A percentile compares a stretch with the other conserved stretches of the same genome.
phyloP scores from a whole-genome alignment of 1,140 invertebrate genomes.

The Ruditapes philippinarum region DNA sequence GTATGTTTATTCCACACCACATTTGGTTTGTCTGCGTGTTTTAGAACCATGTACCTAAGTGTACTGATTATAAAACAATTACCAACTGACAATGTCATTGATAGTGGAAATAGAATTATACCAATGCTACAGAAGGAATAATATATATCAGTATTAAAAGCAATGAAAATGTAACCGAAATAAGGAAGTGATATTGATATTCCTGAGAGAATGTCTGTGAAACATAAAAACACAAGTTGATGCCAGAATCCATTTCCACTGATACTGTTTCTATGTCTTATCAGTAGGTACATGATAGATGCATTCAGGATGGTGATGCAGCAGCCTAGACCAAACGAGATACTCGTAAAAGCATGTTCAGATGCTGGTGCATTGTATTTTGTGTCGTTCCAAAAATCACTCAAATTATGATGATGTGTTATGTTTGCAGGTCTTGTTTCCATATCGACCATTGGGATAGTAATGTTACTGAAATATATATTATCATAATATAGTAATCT shows the following conservation, averaged over 20 bases:
- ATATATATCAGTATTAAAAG: neutral
- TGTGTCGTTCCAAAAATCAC: too few species aligned
- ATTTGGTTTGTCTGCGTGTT: neutral
- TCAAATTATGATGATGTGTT: too few species aligned
- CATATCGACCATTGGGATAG: too few species aligned
- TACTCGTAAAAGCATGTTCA: neutral
- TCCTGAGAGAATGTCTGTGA: neutral
- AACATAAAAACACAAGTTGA: neutral
- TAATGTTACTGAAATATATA: too few species aligned
- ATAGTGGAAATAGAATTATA: neutral
- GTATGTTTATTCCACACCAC: neutral
- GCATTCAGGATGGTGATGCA: neutral
- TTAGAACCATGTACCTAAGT: neutral
- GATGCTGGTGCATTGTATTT: too few species aligned
- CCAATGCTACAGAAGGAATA: neutral
- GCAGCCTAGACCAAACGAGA: neutral
- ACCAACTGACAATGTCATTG: neutral
- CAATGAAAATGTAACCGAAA: neutral
- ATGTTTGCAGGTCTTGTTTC: too few species aligned
- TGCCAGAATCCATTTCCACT: neutral
- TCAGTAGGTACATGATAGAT: neutral
- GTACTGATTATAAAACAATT: neutral
- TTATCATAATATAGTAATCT: too few species aligned
- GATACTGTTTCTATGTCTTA: neutral
- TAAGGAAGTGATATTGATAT: neutral